A percentile compares a stretch with the other conserved stretches of the same genome.
These are phyloP conservation scores for Notamacropus eugenii DNA, from an alignment of 2,797 vertebrate species.

Conservation along the genomic window DNA sequence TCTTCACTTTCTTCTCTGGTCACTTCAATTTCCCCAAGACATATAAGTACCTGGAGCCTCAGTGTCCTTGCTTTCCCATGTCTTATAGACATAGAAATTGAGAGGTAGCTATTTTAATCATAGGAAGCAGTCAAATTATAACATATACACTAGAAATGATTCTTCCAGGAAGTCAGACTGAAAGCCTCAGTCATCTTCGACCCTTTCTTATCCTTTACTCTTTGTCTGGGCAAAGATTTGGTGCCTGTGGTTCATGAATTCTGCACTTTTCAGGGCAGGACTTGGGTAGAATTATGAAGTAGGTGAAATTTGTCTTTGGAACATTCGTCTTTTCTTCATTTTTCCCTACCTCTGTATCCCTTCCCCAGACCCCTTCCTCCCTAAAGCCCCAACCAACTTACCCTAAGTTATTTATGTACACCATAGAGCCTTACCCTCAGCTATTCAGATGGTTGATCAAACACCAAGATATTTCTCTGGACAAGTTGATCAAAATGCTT, in stretches of 20 bases:
- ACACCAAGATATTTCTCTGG: not conserved
- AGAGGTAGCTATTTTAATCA: not conserved
- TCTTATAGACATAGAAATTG: not conserved
- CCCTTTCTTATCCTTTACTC: not conserved
- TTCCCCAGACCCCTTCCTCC: not conserved
- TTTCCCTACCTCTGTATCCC: not conserved
- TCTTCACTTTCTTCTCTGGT: not conserved
- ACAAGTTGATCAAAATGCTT: not conserved
- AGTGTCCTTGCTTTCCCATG: not conserved
- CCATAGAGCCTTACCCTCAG: not conserved
- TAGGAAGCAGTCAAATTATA: not conserved
- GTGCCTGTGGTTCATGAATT: not conserved
- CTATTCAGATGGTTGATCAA: not conserved
- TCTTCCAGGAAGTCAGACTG: not conserved
- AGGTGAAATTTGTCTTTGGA: not conserved
- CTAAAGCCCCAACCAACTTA: not conserved
- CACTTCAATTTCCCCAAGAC: not conserved
- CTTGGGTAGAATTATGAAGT: not conserved
- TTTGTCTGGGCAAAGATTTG: not conserved
- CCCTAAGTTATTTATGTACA: not conserved
- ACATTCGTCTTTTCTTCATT: not conserved
- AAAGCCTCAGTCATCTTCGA: not conserved
- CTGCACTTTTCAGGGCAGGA: not conserved
- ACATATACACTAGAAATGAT: not conserved
- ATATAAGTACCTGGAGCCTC: not conserved